A percentile compares a stretch with the other conserved stretches of the same genome.
These are phyloP conservation scores for Ammodytes marinus DNA, from an alignment of 2,113 vertebrate species.

Conservation along the genomic window DNA sequence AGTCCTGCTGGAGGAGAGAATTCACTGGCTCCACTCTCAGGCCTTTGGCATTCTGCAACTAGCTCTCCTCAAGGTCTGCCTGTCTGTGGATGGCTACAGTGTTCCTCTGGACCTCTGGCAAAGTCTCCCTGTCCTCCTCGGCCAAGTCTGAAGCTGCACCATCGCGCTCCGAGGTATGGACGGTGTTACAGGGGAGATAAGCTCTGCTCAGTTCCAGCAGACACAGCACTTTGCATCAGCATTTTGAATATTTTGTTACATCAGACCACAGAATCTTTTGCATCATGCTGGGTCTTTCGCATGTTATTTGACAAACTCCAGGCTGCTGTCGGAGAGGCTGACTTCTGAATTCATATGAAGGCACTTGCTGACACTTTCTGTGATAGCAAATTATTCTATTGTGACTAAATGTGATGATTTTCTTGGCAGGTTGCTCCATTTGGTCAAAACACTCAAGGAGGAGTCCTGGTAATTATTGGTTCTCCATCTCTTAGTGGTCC, in stretches of 20 bases:
- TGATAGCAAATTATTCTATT: conserved; percentile 13
- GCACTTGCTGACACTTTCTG: conserved; percentile 8
- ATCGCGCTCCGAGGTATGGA: conserved; percentile 27
- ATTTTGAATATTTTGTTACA: conserved; percentile 15
- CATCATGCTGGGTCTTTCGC: conserved; percentile 9
- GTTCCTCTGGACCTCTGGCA: conserved; percentile 53
- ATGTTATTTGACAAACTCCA: conserved; percentile 15
- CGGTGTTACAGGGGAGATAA: conserved; percentile 30
- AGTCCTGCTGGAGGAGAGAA: conserved; percentile 52
- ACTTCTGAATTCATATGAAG: conserved; percentile 6
- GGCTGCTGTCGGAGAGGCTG: not conserved
- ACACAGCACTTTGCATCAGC: conserved; percentile 2
- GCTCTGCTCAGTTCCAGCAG: conserved; percentile 28
- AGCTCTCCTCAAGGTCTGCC: conserved; percentile 51
- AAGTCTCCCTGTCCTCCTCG: conserved; percentile 23
- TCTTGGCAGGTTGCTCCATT: conserved; percentile 16
- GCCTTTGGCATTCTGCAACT: conserved; percentile 54
- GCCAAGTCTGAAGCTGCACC: conserved; percentile 44
- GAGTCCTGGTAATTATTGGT: not conserved
- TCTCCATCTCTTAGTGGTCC: not conserved
- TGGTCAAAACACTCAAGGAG: not conserved
- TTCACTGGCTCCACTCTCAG: conserved; percentile 47
- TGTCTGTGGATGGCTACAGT: conserved; percentile 53
- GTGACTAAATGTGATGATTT: conserved; percentile 15
- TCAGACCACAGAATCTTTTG: conserved; percentile 35